Evolutionary conservation across 2,113 vertebrate genomes (phyloP).

Genomic region (Phainopepla nitens): DNA sequence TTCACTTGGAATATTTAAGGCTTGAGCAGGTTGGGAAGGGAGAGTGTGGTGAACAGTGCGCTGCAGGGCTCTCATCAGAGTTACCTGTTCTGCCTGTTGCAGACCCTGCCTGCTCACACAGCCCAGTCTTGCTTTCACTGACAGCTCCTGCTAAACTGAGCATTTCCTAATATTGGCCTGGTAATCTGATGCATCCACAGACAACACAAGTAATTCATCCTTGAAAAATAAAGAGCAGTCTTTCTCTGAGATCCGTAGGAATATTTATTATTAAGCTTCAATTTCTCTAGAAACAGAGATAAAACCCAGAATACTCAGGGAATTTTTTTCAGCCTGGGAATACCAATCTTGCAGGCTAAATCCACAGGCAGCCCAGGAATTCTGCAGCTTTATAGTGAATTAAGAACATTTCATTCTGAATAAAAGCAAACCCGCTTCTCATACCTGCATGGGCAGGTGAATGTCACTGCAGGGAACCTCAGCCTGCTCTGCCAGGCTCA

Average conservation of each 20-base stretch:
- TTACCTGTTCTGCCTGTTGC: accelerated
- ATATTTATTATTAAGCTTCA: background rate
- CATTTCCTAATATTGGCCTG: background rate
- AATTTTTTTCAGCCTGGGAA: background rate
- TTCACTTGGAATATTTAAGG: background rate
- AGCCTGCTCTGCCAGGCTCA: background rate
- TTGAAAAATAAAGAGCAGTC: background rate
- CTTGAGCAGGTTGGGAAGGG: background rate
- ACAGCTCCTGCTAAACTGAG: background rate
- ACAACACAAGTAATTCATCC: background rate
- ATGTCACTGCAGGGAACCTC: background rate
- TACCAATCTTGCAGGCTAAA: background rate
- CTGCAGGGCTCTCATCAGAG: background rate
- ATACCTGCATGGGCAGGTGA: accelerated
- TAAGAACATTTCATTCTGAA: background rate
- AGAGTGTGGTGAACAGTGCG: accelerated
- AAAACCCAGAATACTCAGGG: background rate
- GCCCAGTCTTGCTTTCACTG: background rate
- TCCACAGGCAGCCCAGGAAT: background rate
- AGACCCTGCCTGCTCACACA: background rate
- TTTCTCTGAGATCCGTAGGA: background rate
- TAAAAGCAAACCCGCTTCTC: accelerated
- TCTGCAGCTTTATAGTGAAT: background rate
- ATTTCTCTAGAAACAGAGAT: background rate
- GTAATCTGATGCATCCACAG: background rate